Base-by-base conservation (phyloP, 1,140 invertebrate genomes). In the Zaprionus lachaisei region DNA sequence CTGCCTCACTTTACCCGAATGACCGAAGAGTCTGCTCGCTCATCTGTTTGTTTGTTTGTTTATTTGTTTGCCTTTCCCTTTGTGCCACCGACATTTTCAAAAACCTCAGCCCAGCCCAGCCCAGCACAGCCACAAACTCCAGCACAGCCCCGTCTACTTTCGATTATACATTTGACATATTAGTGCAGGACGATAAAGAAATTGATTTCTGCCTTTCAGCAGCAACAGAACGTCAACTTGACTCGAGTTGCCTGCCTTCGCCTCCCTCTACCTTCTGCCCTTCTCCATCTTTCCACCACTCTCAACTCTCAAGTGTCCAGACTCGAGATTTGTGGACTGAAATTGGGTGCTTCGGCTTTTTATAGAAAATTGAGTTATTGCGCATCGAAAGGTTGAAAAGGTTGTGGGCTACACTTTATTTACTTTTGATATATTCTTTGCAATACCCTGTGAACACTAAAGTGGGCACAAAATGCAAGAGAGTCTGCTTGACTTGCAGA, bases 91-190 rank as follows among this genome's bases (percentile, higher is more conserved):
- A 70, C 74, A 77, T 73, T 77, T 77, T 73, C 44, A 44, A 65
- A 17, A 47, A 47, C 6, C n/a, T 9, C 2, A 17, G n/a, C 41
- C 0, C 41, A 44, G n/a, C 41, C 0, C 41, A 44, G n/a, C 41
- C 2, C 15, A n/a, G 17, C 47, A 2, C 17, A 51, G 56, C 24
- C 31, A 57, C 34, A 20, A 20, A 14, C 17, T 28, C 38, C 11
- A 20, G n/a, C 54, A 28, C 61, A 22, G 20, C 34, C 31, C 69
- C 31, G 11, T 64, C 61, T 26, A 24, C 66, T 51, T 51, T 51
- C 47, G 47, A 79, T 90, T 90, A 89, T 84, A 90, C 75, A 84
- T 89, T 89, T 89, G 85, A 89, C 84, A 89, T 89, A 89, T 89
- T 89, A 89, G 85, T 84, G 79, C 63, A 81, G 85, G 85, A 66